Evolutionary conservation across 1,140 invertebrate species (phyloP), one percentile per base, ranked within the genome.

Genomic region (Aleiodes sp.): DNA sequence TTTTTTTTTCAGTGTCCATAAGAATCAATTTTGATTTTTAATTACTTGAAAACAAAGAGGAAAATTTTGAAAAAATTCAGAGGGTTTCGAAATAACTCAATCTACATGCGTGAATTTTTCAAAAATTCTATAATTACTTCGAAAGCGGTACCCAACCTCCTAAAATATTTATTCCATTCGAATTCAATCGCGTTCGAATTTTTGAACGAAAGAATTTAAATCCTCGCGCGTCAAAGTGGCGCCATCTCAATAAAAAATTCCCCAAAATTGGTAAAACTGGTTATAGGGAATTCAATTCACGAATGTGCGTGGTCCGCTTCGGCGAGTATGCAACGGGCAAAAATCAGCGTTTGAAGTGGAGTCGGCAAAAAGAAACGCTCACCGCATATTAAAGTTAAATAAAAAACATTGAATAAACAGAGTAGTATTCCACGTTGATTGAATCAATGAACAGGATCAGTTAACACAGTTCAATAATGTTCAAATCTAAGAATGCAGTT

Each of bases 401-500:
- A 41, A 63, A 39, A 37, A 35, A 37, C 31, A 4, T 19, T 65
- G 21, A 10, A 46, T 46, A 21, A 29, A 41, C 9, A 65, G 2
- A 12, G 26, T 61, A 31, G 26, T 16, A 59, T 6, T 59, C 9
- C 21, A 56, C 21, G 24, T 0, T 31, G 9, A 6, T 26, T 33
- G 12, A 14, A 31, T 59, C 7, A 31, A 59, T 59, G 56, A 41
- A 12, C 14, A 9, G 2, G 10, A 3, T 24, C 10, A 24, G 26
- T 14, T 12, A 14, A 14, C 0, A 14, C 28, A 14, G 1, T 4
- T 16, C 3, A 31, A 76, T 80, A 73, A 92, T 92, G 92, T 90
- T 91, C 80, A 87, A 87, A 65, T 88, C 87, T 2, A 93, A 92
- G 77, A 87, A 88, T 64, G 90, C 92, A 68, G 91, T 93, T 6